Conservation (phyloP, 2,888 invertebrate genomes). For the Pheosia gnoma region DNA sequence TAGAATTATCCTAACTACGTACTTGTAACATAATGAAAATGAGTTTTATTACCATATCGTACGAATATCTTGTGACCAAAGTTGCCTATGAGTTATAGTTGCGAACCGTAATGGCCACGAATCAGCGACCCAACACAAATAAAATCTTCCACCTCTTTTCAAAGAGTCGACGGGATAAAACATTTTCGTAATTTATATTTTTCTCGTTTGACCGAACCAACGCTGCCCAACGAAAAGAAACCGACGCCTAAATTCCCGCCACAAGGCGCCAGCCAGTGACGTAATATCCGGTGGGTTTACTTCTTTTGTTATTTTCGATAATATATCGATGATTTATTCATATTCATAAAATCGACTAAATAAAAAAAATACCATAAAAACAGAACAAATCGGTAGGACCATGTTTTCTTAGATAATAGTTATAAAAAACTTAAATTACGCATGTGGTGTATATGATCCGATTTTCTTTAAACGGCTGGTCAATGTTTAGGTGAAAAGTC, state of each 20-base stretch:
- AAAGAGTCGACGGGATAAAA: conserved; percentile 72
- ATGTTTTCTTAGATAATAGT: too few relatives aligned
- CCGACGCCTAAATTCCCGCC: conserved; percentile 40
- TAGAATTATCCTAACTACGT: not conserved
- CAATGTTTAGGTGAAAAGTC: too few relatives aligned
- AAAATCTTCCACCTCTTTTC: conserved; percentile 71
- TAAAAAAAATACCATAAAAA: too few relatives aligned
- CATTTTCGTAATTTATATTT: conserved; percentile 47
- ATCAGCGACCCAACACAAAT: conserved; percentile 77
- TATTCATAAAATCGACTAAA: not conserved
- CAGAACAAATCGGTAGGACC: too few relatives aligned
- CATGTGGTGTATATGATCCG: too few relatives aligned
- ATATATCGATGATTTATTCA: not conserved
- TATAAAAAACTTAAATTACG: too few relatives aligned
- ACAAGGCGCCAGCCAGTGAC: not conserved
- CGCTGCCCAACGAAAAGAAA: not conserved
- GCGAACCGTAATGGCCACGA: conserved; percentile 75
- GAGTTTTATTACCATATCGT: conserved; percentile 61
- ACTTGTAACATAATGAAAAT: not conserved
- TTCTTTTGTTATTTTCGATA: not conserved
- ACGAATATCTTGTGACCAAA: conserved; percentile 72
- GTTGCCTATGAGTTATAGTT: conserved; percentile 63
- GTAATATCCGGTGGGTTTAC: not conserved
- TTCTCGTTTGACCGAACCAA: not conserved
- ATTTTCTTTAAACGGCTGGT: too few relatives aligned